Evolutionary conservation across 2,113 vertebrate species (phyloP), one percentile per base, ranked within the genome.

Genomic region (Pelodiscus sinensis): DNA sequence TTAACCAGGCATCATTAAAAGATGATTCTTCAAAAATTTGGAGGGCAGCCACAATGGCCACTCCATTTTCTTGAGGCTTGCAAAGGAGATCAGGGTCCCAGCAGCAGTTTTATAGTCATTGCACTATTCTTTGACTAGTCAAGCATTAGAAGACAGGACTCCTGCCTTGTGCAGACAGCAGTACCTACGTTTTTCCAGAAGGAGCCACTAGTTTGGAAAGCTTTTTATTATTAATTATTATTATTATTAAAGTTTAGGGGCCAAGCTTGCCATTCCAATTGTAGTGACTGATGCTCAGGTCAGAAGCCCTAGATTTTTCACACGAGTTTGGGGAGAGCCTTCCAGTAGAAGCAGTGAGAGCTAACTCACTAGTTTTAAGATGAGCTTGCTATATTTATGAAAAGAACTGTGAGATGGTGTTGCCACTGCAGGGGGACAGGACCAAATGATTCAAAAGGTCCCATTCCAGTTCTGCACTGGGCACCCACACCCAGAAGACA

Each of bases 171-270:
- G 29, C 31, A 89, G 54, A 81, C 68, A 84, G 84, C 79, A 35
- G 19, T 62, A 27, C 54, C 62, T 88, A 50, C 38, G 38, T 57
- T 13, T 38, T 54, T 54, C 44, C 19, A 31, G 6, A 55, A 0
- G 0, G 4, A 54, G 79, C 65, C 16, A 1, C 4, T 38, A 44
- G 55, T 51, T 4, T 0, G 1, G 24, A 12, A 4, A 27, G 3
- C 54, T 29, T 86, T 56, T 22, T n/a, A n/a, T n/a, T n/a, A n/a
- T n/a, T n/a, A n/a, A n/a, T n/a, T n/a, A n/a, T n/a, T n/a, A n/a
- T n/a, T n/a, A n/a, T n/a, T n/a, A n/a, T n/a, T n/a, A n/a, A n/a
- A n/a, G n/a, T n/a, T 44, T n/a, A 51, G 35, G 22, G 21, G 4
- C 71, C 22, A 21, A 77, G 73, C 89, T 54, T 83, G 58, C 62